Conservation (phyloP, 2,797 vertebrate genomes). For the Fundulus diaphanus region DNA sequence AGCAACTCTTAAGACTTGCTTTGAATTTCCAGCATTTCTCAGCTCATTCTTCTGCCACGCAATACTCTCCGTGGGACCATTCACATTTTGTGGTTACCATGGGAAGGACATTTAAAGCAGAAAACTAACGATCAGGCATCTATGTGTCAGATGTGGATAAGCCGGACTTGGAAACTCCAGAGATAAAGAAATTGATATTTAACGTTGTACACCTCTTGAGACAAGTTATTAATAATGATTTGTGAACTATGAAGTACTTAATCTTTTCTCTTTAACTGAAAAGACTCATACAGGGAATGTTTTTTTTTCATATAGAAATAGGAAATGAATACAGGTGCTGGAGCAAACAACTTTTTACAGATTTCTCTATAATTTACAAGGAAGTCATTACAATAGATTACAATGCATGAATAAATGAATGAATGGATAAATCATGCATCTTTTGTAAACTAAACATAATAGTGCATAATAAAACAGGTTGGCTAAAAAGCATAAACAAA, state of each 20-base stretch:
- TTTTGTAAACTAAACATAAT: too few species aligned
- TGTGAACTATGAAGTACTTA: background rate
- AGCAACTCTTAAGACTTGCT: slow-evolving; percentile 29
- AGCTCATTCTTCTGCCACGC: slow-evolving; percentile 39
- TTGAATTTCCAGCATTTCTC: slow-evolving; percentile 34
- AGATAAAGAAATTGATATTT: background rate
- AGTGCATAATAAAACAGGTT: background rate
- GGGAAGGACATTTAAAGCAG: background rate
- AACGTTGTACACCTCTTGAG: background rate
- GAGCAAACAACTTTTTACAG: background rate
- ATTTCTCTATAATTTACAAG: too few species aligned
- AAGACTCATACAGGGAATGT: too few species aligned
- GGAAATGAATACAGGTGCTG: too few species aligned
- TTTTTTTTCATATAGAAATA: background rate
- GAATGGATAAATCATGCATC: background rate
- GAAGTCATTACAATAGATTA: background rate
- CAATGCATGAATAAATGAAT: background rate
- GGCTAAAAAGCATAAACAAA: background rate
- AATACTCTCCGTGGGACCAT: slow-evolving; percentile 11
- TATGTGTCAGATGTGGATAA: slow-evolving; percentile 11
- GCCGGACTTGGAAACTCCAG: background rate
- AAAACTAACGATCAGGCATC: background rate
- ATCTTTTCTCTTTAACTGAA: background rate
- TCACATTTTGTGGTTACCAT: slow-evolving; percentile 11
- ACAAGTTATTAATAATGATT: background rate